Evolutionary conservation across 1,140 invertebrate genomes (phyloP), one percentile per base, ranked within the genome.

Genomic region (Dryas iulia): DNA sequence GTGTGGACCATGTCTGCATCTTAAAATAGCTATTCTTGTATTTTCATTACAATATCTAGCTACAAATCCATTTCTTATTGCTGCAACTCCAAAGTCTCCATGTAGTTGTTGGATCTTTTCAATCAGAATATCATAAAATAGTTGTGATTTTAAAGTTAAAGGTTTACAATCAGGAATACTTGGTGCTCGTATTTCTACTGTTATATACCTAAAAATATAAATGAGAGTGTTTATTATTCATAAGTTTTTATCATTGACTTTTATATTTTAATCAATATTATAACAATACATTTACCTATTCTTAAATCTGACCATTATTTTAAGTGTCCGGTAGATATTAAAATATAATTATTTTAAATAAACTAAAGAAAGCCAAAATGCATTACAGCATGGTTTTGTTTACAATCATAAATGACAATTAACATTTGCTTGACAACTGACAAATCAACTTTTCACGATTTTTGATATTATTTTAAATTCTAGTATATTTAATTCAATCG

Each of bases 21-120:
- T 93, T 59, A 97, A 91, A 18, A 97, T 92, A 0, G 94, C 95
- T 75, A 96, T 95, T 92, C 93, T 94, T 2, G 96, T 96, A 47
- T 93, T 92, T 69, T 93, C 91, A 87, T 97, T 96, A 74, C 95
- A 96, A 90, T 96, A 97, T 92, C 96, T 96, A 26, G 95, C 95
- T 87, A 92, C 87, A 77, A 96, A 95, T 24, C 95, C 96, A 62
- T 93, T 90, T 87, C 93, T 94, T 30, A 95, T 92, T 12, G 95
- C 87, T 5, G 95, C 95, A 18, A 93, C 73, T 10, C 95, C 96
- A 83, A 95, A 95, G 78, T 96, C 95, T 3, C 96, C 96, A 83
- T 95, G 95, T 57, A 95, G 80, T 76, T 94, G 93, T 82, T 96
- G 93, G 5, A 96, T 92, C 91, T 94, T 94, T 26, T 90, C 85